Evolutionary conservation across 2,888 invertebrate genomes (phyloP).

Genomic region (Andrena marginata): DNA sequence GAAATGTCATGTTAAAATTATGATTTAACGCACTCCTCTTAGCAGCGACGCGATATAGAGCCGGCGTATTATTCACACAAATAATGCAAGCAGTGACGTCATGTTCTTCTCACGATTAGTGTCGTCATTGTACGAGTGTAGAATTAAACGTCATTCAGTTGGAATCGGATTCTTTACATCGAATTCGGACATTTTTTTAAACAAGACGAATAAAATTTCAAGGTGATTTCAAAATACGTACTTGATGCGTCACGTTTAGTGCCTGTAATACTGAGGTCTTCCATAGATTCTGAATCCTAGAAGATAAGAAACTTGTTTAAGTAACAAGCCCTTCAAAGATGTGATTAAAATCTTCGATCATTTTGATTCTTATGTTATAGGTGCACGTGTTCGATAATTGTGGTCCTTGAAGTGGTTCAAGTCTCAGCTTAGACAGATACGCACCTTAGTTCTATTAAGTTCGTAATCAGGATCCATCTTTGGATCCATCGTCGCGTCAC

Average conservation of each 20-base stretch:
- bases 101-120: constrained; percentile 38
- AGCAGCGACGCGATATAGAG: constrained; percentile 43
- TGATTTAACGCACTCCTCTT: constrained; percentile 51
- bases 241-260: constrained; percentile 79
- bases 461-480: constrained; percentile 87
- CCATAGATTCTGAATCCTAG: constrained; percentile 86
- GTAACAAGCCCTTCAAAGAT: constrained; percentile 4
- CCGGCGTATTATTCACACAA: constrained; percentile 59
- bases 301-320: background rate
- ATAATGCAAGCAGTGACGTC: constrained; percentile 60
- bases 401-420: background rate
- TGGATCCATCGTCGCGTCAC: constrained; percentile 87
- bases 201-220: background rate
- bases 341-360: background rate
- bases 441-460: constrained; percentile 90
- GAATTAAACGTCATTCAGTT: constrained; percentile 21
- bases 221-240: constrained; percentile 71
- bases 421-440: constrained; percentile 74
- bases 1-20: constrained; percentile 24
- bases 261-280: constrained; percentile 83
- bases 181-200: constrained; percentile 11
- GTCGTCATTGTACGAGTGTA: constrained; percentile 33
- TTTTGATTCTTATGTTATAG: no score
- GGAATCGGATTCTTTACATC: constrained; percentile 7
- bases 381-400: no score